phyloP scores from a whole-genome alignment of 37 sponge, comb jelly and placozoan species.

The Corticium candelabrum region DNA sequence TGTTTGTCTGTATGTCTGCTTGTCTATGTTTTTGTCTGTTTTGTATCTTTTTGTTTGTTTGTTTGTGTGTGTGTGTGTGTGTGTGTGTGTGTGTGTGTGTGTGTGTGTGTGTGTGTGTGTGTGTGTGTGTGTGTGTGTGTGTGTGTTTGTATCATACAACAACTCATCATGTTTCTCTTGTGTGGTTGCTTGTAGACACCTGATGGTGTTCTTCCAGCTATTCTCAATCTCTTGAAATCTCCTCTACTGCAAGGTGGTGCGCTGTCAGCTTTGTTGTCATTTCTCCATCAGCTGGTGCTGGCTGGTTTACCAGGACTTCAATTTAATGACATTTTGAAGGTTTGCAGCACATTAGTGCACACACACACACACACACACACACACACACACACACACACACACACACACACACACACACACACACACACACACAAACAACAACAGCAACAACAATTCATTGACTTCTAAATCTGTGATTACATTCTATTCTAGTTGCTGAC shows the following conservation, averaged over 20 bases:
- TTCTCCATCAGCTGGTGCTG: neutral
- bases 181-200: too few relatives aligned
- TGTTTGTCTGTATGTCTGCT: conserved; percentile 1
- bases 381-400: too few relatives aligned
- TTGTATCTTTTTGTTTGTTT: neutral
- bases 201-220: conserved; percentile 20
- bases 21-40: neutral
- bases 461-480: neutral
- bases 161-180: too few relatives aligned
- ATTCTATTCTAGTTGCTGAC: conserved; percentile 39
- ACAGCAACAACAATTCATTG: neutral
- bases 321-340: neutral
- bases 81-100: conserved; percentile 11
- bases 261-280: neutral
- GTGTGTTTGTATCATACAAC: too few relatives aligned
- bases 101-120: conserved; percentile 8
- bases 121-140: neutral
- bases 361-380: too few relatives aligned
- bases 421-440: too few relatives aligned
- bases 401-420: too few relatives aligned
- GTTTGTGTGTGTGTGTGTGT: conserved; percentile 11
- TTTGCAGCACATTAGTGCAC: too few relatives aligned
- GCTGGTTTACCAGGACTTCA: neutral
- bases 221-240: conserved; percentile 18
- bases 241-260: conserved; percentile 32